A percentile compares a stretch with the other conserved stretches of the same genome.
phyloP scores from a whole-genome alignment of 1,140 invertebrate species.

The Mya arenaria region DNA sequence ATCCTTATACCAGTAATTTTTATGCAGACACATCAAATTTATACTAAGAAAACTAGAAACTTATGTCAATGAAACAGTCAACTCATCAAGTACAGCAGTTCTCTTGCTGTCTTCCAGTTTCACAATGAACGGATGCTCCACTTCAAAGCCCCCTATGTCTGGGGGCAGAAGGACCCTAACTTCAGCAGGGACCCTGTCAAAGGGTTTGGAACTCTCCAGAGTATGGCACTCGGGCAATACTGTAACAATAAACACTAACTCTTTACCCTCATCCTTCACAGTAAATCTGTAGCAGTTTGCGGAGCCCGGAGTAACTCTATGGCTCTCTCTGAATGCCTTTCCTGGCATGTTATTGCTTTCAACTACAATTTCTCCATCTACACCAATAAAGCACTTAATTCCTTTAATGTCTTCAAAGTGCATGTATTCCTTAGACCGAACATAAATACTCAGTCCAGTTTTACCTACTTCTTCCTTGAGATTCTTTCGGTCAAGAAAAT shows the following conservation, averaged over 20 bases:
- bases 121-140: constrained; percentile 74
- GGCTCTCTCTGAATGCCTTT: constrained; percentile 55
- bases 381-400: constrained; percentile 74
- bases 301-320: constrained; percentile 71
- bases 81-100: constrained; percentile 74
- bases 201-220: constrained; percentile 67
- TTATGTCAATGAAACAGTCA: too few species aligned
- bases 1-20: too few species aligned
- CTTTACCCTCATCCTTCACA: constrained; percentile 64
- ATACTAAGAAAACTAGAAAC: too few species aligned
- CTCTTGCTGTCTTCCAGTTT: constrained; percentile 74
- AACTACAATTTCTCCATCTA: constrained; percentile 71
- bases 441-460: constrained; percentile 74
- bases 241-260: constrained; percentile 68
- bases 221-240: constrained; percentile 72
- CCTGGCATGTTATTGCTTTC: constrained; percentile 62
- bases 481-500: constrained; percentile 72
- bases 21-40: too few species aligned
- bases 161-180: constrained; percentile 65
- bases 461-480: constrained; percentile 56
- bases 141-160: constrained; percentile 55
- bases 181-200: constrained; percentile 57
- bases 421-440: constrained; percentile 68
- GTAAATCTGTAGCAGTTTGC: constrained; percentile 72
- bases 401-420: constrained; percentile 75